phyloP scores from a whole-genome alignment of 2,113 vertebrate genomes.

The Cyprichromis sp. region DNA sequence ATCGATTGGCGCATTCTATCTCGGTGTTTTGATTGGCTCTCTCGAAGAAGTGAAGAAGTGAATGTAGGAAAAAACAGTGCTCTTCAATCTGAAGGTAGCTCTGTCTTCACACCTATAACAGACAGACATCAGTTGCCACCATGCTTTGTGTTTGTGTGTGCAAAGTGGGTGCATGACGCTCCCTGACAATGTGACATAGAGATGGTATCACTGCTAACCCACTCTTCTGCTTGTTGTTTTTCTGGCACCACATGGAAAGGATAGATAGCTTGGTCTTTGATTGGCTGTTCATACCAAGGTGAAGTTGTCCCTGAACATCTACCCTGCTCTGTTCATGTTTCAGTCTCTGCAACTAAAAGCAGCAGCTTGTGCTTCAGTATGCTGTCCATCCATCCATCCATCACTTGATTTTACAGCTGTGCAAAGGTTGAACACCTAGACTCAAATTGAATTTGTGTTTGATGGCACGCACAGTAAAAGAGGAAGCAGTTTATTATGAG shows the following conservation, averaged over 20 bases:
- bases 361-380: neutral
- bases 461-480: neutral
- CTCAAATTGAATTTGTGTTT: neutral
- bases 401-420: neutral
- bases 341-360: neutral
- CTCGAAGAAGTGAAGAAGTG: neutral
- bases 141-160: neutral
- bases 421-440: neutral
- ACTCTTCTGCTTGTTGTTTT: neutral
- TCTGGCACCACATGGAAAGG: neutral
- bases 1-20: neutral
- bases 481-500: neutral
- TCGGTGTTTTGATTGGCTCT: neutral
- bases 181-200: neutral
- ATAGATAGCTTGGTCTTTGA: neutral
- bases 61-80: neutral
- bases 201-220: neutral
- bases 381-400: neutral
- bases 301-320: constrained; percentile 12
- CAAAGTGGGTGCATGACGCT: neutral
- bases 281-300: constrained; percentile 30
- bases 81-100: neutral
- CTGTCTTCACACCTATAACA: neutral
- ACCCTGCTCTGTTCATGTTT: neutral
- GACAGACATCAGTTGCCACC: neutral